phyloP scores from a whole-genome alignment of 2,797 vertebrate genomes.

The Neosalanx taihuensis region DNA sequence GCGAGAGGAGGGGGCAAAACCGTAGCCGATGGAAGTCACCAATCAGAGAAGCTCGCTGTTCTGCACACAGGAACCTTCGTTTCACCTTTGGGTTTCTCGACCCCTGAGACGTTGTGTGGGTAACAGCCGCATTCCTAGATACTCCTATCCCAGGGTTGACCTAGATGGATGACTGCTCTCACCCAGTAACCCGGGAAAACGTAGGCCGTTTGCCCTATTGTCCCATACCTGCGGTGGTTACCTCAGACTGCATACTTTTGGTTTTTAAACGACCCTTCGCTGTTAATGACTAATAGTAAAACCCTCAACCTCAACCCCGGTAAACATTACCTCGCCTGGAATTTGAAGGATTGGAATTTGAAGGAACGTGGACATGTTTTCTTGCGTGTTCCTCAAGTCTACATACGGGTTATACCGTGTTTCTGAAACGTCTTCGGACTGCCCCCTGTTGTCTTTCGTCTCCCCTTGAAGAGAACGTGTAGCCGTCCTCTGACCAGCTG shows the following conservation, averaged over 20 bases:
- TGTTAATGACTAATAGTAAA: slow-evolving; percentile 9
- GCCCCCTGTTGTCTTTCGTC: not conserved
- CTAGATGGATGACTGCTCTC: not conserved
- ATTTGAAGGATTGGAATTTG: not conserved
- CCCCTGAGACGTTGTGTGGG: not conserved
- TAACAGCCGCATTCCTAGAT: not conserved
- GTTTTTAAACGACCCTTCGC: not conserved
- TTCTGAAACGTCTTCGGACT: not conserved
- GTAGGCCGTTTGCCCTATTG: not conserved
- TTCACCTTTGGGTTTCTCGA: not conserved
- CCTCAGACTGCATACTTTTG: not conserved
- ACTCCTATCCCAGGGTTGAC: not conserved
- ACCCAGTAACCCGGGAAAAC: not conserved
- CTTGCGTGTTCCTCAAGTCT: not conserved
- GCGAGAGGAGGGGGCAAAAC: too few relatives aligned
- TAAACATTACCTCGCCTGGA: slow-evolving; percentile 8
- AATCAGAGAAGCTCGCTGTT: not conserved
- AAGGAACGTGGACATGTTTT: slow-evolving; percentile 4
- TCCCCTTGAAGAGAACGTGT: not conserved
- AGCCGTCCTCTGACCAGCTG: not conserved
- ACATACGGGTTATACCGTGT: not conserved
- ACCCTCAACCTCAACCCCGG: not conserved
- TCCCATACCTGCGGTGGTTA: not conserved
- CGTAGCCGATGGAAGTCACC: not conserved
- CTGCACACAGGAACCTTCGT: not conserved